Evolutionary conservation across 1,140 invertebrate genomes (phyloP), one percentile per base, ranked within the genome.

Genomic region (Drosophila sechellia): DNA sequence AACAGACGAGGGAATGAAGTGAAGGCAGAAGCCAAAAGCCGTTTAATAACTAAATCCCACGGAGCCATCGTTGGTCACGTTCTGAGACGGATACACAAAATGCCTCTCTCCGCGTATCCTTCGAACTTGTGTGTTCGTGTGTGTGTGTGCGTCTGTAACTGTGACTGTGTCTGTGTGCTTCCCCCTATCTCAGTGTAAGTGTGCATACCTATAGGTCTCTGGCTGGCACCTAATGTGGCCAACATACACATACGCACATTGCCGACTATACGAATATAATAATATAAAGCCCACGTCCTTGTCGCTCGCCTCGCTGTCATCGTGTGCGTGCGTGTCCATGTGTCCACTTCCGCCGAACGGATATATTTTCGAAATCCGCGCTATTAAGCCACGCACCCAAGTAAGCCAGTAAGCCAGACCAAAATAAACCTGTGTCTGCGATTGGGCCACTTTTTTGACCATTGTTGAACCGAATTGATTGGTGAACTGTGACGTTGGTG

Each of bases 21-120:
- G 54, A 74, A 63, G 46, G 59, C 71, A 49, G 56, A 59, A 45
- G 68, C 68, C 75, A 86, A 66, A 64, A 75, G 68, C 73, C 74
- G 78, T 89, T 89, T 87, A 87, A 87, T 87, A 87, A 87, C 83
- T 89, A 86, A 79, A 86, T 86, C 76, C 70, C 66, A 77, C 59
- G 59, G 75, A 87, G 53, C 55, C 58, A 45, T 42, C 73, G 65
- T 60, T 64, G 81, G 71, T 73, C 61, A 73, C 69, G 59, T 79
- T 58, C 46, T 57, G 73, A 85, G 81, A 81, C 81, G 81, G 74
- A 86, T 81, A 85, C 81, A 85, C 69, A 85, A 86, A 86, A 85
- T 56, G 72, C 63, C 65, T 48, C 49, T 48, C 34, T 73, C 27
- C 54, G 58, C 50, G 50, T 46, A 37, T 50, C 48, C 17, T 20